phyloP scores from a whole-genome alignment of 2,113 vertebrate species.

The Montifringilla adamsi region DNA sequence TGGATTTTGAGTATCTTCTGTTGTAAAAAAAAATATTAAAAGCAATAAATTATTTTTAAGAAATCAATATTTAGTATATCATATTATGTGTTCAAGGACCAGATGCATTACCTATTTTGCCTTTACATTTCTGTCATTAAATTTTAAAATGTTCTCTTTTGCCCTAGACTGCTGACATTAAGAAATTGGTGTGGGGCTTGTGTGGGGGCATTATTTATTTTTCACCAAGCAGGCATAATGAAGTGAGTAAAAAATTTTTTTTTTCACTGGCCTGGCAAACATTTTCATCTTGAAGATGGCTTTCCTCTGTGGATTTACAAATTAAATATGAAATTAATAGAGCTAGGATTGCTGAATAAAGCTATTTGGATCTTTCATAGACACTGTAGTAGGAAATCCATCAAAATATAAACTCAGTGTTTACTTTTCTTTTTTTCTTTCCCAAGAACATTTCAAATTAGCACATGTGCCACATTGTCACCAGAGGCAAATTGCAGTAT shows the following conservation, averaged over 20 bases:
- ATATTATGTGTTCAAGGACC: conserved; percentile 93
- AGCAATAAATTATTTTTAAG: conserved; percentile 99
- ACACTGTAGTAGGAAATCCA: conserved; percentile 59
- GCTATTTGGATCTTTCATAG: conserved; percentile 61
- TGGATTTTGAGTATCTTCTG: conserved; percentile 94
- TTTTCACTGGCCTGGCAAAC: conserved; percentile 69
- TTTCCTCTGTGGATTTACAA: conserved; percentile 70
- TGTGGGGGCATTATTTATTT: conserved; percentile 49
- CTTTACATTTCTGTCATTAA: conserved; percentile 79
- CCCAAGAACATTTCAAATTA: conserved; percentile 62
- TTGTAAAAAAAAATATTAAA: conserved; percentile 93
- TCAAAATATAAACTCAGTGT: conserved; percentile 49
- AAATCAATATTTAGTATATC: conserved; percentile 94
- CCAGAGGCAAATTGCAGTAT: conserved; percentile 71
- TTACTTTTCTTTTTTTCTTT: conserved; percentile 36
- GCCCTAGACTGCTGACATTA: conserved; percentile 72
- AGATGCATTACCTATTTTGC: conserved; percentile 90
- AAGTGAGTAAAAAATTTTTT: conserved; percentile 28
- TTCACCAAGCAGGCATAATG: conserved; percentile 52
- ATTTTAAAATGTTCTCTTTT: conserved; percentile 74
- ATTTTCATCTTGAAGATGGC: conserved; percentile 64
- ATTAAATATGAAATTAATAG: conserved; percentile 67
- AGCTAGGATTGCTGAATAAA: conserved; percentile 54
- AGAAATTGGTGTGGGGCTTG: conserved; percentile 57
- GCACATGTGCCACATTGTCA: conserved; percentile 50